Percentiles rank a stretch among this genome's conserved stretches.
These are phyloP conservation scores for Tetranychus cinnabarinus DNA, from an alignment of 1,140 invertebrate genomes.

Conservation along the genomic window DNA sequence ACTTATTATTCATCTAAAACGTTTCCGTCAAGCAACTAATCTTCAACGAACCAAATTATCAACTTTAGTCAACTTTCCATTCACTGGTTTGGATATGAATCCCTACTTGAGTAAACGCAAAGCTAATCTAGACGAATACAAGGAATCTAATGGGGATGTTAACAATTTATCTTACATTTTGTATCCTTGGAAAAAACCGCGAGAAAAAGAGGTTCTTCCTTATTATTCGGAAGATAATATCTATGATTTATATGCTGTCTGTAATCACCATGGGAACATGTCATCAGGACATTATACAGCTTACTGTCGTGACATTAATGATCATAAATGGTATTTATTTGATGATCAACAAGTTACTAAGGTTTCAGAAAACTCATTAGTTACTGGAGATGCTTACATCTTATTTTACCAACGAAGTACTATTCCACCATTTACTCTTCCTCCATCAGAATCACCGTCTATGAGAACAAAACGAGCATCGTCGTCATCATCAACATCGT, in stretches of 20 bases:
- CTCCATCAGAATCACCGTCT: no score
- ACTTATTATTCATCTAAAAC: slow-evolving; percentile 31
- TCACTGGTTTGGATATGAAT: slow-evolving; percentile 59
- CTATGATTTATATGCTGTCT: slow-evolving; percentile 32
- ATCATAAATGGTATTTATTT: slow-evolving; percentile 30
- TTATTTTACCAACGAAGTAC: slow-evolving; percentile 20
- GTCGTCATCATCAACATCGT: no score
- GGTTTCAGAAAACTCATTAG: slow-evolving; percentile 14
- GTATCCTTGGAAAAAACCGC: background rate
- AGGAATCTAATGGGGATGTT: background rate
- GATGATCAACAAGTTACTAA: slow-evolving; percentile 29
- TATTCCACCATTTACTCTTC: background rate
- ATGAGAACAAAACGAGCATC: no score
- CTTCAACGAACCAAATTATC: slow-evolving; percentile 49
- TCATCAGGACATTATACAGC: slow-evolving; percentile 33
- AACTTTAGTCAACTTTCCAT: slow-evolving; percentile 63
- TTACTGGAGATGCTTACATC: slow-evolving; percentile 27
- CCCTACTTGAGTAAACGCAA: slow-evolving; percentile 28
- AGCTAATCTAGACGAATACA: background rate
- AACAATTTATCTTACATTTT: slow-evolving; percentile 14
- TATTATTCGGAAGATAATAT: slow-evolving; percentile 16
- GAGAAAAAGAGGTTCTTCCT: background rate
- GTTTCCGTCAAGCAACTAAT: slow-evolving; percentile 44
- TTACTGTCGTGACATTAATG: slow-evolving; percentile 23
- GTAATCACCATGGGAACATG: slow-evolving; percentile 32